Evolutionary conservation across 2,113 vertebrate species (phyloP).

Genomic region (Alligator mississippiensis): DNA sequence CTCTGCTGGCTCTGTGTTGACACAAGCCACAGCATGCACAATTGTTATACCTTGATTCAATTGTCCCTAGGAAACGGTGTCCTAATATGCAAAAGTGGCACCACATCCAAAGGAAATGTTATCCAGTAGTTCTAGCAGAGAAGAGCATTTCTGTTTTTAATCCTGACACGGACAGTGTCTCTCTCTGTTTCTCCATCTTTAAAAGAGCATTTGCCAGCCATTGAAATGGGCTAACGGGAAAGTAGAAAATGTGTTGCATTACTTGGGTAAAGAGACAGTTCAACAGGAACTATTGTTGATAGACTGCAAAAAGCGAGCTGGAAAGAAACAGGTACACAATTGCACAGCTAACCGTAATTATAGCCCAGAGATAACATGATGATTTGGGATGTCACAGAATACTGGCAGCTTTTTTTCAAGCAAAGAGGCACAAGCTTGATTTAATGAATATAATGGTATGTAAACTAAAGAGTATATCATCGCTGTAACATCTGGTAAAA

Average conservation of each 20-base stretch:
- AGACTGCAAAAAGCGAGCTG: neutral
- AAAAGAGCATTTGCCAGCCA: neutral
- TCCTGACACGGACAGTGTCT: no score
- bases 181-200: neutral
- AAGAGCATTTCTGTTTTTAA: neutral
- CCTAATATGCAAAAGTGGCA: neutral
- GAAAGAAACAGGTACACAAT: neutral
- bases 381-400: neutral
- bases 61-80: neutral
- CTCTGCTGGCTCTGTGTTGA: accelerated
- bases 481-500: constrained; percentile 4
- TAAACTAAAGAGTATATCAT: neutral
- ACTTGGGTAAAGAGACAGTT: neutral
- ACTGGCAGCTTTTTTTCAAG: neutral
- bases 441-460: neutral
- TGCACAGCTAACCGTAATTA: neutral
- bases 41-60: neutral
- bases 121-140: accelerated
- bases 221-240: neutral
- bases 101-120: neutral
- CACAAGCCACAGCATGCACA: accelerated
- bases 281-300: neutral
- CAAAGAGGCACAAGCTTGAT: neutral
- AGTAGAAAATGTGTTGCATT: neutral
- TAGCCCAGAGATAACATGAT: neutral